phyloP scores from a whole-genome alignment of 2,797 vertebrate species.

The Picus viridis region DNA sequence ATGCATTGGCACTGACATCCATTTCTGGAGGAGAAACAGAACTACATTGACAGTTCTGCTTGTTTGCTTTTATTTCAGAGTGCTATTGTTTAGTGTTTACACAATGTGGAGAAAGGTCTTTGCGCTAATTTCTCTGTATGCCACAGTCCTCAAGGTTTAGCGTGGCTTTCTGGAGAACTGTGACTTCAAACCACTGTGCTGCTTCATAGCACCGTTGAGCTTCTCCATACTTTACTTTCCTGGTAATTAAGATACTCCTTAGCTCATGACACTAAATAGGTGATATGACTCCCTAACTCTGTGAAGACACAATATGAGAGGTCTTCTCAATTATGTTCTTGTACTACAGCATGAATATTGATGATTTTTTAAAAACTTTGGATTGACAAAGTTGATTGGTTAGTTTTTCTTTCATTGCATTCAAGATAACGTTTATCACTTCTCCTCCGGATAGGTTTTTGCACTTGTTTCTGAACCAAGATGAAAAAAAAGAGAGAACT shows the following conservation, averaged over 20 bases:
- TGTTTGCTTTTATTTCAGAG: background rate
- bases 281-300: background rate
- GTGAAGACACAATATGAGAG: background rate
- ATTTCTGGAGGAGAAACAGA: slow-evolving; percentile 9
- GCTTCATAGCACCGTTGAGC: background rate
- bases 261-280: background rate
- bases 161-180: background rate
- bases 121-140: background rate
- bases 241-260: background rate
- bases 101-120: background rate
- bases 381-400: background rate
- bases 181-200: background rate
- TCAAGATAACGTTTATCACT: background rate
- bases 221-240: background rate
- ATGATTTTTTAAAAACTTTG: background rate
- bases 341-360: background rate
- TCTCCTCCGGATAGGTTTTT: background rate
- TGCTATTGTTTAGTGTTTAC: background rate
- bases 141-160: background rate
- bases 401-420: background rate
- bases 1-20: background rate
- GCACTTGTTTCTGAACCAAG: background rate
- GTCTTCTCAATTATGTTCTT: background rate
- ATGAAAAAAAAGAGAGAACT: background rate
- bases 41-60: background rate